Base-by-base conservation (phyloP, 2,113 vertebrate species). In the Brachyhypopomus occidentalis region DNA sequence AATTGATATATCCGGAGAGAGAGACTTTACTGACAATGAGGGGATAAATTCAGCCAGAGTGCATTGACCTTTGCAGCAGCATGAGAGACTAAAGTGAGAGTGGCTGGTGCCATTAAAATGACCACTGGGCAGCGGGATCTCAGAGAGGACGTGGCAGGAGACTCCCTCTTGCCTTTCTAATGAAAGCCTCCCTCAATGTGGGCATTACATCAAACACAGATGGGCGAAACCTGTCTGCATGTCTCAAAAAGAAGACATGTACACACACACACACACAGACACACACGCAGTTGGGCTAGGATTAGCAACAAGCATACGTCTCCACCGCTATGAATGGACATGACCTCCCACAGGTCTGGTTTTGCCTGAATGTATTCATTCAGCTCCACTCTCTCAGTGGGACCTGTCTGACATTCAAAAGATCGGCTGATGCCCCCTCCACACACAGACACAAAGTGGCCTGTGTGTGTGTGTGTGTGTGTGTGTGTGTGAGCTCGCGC, bases 151-250 rank as follows among this genome's bases (percentile, higher is more conserved):
- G n/a, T 70, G 58, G 62, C 90, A 89, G 84, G 1, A 52, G 9
- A 11, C 45, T 52, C 45, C 8, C 45, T 52, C 41, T 48, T 48
- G 9, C 41, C 41, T 48, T 48, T 52, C 45, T 52, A 52, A 52
- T 52, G 83, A 91, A 90, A 87, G 84, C 71, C 87, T 85, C 83
- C 73, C 78, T 62, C 71, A n/a, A 85, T 72, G 88, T 88, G 78
- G 88, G 89, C 36, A 84, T 85, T 76, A 63, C 2, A 74, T 86
- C 78, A 72, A 16, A 67, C 79, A 86, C 17, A 83, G 84, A 86
- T 87, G 83, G 81, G 62, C 85, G 88, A 83, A 72, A 82, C 64
- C n/a, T 48, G 77, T 83, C 83, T 78, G 70, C 75, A 70, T 77
- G 83, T 79, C 80, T 75, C 66, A 73, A 80, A 78, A 70, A 11